Evolutionary conservation across 2,797 vertebrate genomes (phyloP).

Genomic region (Aulostomus chinensis): DNA sequence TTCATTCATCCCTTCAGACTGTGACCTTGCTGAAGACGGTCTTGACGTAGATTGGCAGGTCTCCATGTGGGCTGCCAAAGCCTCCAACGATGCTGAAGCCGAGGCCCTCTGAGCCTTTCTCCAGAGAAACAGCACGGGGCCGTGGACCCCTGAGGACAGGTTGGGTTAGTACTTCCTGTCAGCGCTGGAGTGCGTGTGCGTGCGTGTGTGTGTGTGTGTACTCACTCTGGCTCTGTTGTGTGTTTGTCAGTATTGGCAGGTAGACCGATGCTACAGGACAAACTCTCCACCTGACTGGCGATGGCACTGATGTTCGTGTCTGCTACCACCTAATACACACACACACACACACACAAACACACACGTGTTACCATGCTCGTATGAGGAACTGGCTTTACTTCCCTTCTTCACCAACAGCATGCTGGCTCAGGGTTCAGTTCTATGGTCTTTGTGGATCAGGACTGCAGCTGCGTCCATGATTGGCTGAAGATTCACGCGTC

Average conservation of each 20-base stretch:
- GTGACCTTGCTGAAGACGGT: slow-evolving; percentile 93
- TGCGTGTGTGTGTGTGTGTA: slow-evolving; percentile 10
- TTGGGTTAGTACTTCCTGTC: background rate
- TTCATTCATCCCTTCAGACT: too few relatives aligned
- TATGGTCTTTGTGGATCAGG: too few relatives aligned
- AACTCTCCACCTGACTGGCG: slow-evolving; percentile 88
- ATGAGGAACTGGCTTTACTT: too few relatives aligned
- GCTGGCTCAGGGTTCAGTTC: too few relatives aligned
- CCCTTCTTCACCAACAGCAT: too few relatives aligned
- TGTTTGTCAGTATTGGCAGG: slow-evolving; percentile 69
- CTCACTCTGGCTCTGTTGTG: slow-evolving; percentile 85
- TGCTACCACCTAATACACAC: slow-evolving; percentile 84
- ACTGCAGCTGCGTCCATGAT: too few relatives aligned
- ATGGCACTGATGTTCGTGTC: slow-evolving; percentile 95
- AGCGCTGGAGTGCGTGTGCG: slow-evolving; percentile 4
- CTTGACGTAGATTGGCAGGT: slow-evolving; percentile 97
- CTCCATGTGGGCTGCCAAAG: slow-evolving; percentile 93
- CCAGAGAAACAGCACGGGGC: slow-evolving; percentile 88
- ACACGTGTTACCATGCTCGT: background rate
- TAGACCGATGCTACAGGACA: slow-evolving; percentile 76
- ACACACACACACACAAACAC: slow-evolving; percentile 35
- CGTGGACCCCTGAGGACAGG: slow-evolving; percentile 79
- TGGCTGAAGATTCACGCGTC: too few relatives aligned
- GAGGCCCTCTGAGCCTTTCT: slow-evolving; percentile 92
- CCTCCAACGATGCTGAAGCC: slow-evolving; percentile 98